These are phyloP conservation scores for Margarornis squamiger DNA, from an alignment of 2,797 vertebrate genomes.

Conservation along the genomic window DNA sequence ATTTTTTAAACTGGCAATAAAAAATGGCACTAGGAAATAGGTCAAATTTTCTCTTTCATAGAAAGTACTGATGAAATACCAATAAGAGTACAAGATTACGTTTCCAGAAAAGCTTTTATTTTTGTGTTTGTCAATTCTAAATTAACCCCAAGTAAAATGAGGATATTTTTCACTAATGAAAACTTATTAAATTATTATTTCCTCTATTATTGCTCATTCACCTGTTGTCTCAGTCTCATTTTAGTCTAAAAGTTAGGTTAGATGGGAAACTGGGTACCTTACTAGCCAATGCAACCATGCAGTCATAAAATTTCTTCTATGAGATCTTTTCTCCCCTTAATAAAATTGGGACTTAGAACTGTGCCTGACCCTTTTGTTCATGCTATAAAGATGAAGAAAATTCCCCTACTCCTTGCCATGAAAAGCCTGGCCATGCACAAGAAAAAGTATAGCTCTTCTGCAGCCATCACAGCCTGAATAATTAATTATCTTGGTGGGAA, in stretches of 20 bases:
- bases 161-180: background rate
- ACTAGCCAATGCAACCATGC: background rate
- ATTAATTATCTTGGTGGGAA: constrained; percentile 34
- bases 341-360: background rate
- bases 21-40: background rate
- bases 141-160: background rate
- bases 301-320: background rate
- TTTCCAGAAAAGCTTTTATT: background rate
- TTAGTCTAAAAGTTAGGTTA: background rate
- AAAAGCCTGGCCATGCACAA: background rate
- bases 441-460: background rate
- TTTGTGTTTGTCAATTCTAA: background rate
- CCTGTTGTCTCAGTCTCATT: background rate
- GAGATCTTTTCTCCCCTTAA: background rate
- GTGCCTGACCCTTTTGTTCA: background rate
- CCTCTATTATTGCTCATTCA: background rate
- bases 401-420: background rate
- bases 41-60: background rate
- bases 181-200: background rate
- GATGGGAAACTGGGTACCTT: background rate
- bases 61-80: background rate
- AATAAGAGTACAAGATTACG: background rate
- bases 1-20: background rate
- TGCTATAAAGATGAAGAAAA: background rate
- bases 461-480: background rate